Percentiles rank a stretch among this genome's conserved stretches.
phyloP scores from a whole-genome alignment of 2,888 invertebrate genomes.

The Chorisops tibialis region DNA sequence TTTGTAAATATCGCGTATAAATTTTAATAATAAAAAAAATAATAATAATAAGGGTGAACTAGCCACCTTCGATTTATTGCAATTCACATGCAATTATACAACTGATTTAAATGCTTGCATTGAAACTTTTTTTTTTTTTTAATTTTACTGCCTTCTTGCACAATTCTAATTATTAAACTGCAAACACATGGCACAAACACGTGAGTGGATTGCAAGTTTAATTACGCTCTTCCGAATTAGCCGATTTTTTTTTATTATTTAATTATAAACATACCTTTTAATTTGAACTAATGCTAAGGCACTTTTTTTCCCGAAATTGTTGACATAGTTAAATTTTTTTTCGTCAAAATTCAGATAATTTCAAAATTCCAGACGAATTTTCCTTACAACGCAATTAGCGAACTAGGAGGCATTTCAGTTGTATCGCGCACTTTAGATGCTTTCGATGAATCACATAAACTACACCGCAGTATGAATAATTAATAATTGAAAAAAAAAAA shows the following conservation, averaged over 20 bases:
- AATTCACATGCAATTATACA: neutral
- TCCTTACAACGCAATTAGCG: slow-evolving; percentile 14
- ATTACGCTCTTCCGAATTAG: too few relatives aligned
- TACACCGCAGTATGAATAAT: neutral
- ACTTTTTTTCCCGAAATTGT: too few relatives aligned
- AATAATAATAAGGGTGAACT: too few relatives aligned
- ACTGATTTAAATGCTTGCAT: neutral
- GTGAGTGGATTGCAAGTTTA: neutral
- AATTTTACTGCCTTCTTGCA: neutral
- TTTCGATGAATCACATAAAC: neutral
- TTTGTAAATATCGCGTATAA: too few relatives aligned
- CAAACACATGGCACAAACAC: slow-evolving; percentile 12
- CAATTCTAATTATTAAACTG: too few relatives aligned
- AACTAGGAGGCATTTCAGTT: slow-evolving; percentile 2
- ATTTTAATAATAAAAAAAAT: too few relatives aligned
- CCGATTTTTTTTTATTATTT: too few relatives aligned
- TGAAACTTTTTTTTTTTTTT: neutral
- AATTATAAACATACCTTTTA: too few relatives aligned
- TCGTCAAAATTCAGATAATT: too few relatives aligned
- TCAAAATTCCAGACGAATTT: neutral
- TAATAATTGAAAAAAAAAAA: neutral
- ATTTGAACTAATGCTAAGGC: too few relatives aligned
- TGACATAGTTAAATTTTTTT: too few relatives aligned
- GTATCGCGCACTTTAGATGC: neutral
- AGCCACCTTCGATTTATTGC: neutral